These are phyloP conservation scores for Columba livia DNA, from an alignment of 2,113 vertebrate genomes.

Conservation along the genomic window DNA sequence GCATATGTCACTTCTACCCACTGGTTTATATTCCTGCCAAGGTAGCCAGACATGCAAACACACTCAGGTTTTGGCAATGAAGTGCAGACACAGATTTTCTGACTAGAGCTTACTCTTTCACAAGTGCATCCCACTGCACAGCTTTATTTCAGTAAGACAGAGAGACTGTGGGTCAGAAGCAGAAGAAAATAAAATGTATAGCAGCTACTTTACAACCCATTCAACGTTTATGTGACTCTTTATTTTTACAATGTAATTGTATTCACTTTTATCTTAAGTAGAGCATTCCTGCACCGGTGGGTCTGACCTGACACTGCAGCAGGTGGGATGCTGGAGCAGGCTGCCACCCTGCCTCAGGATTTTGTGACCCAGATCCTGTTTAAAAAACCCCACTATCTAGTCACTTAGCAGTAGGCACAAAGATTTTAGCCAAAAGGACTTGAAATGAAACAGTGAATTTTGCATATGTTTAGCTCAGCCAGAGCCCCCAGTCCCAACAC, in stretches of 20 bases:
- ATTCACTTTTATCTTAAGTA: not conserved
- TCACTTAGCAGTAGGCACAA: not conserved
- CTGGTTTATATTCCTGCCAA: not conserved
- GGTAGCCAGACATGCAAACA: not conserved
- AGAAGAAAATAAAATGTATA: slow-evolving; percentile 17
- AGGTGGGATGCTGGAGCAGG: not conserved
- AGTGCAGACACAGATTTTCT: not conserved
- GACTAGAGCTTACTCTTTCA: not conserved
- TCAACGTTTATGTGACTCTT: not conserved
- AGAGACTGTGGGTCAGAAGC: not conserved
- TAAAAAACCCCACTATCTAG: not conserved
- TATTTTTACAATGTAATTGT: not conserved
- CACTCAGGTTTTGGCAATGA: not conserved
- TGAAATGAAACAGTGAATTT: not conserved
- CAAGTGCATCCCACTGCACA: not conserved
- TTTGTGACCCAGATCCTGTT: not conserved
- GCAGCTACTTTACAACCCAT: not conserved
- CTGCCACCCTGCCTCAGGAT: not conserved
- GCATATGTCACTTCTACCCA: not conserved
- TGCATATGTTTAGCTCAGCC: not conserved
- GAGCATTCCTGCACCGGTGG: not conserved
- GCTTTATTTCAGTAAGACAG: slow-evolving; percentile 6
- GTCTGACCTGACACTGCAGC: rapidly evolving
- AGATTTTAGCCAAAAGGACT: not conserved
- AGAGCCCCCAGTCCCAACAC: rapidly evolving